Conservation (phyloP, 2,888 invertebrate genomes). For the Chrysodeixis includens region DNA sequence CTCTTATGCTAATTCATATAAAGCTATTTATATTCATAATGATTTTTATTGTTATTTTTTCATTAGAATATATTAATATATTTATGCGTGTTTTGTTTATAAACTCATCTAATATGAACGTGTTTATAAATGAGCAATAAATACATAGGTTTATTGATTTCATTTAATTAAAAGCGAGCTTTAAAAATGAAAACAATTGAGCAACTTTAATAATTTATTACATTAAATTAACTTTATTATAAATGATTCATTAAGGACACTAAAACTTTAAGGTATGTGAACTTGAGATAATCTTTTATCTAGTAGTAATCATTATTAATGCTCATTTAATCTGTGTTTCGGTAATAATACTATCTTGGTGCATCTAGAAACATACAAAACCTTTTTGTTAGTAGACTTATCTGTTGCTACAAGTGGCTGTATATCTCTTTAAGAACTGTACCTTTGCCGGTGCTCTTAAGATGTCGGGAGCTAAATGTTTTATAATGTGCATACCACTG, state of each 20-base stretch:
- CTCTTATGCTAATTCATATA: slow-evolving; percentile 38
- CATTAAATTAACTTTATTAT: no score
- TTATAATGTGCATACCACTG: slow-evolving; percentile 18
- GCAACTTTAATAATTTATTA: not conserved
- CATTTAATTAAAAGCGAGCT: not conserved
- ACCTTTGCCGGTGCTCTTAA: not conserved
- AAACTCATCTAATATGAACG: not conserved
- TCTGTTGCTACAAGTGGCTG: slow-evolving; percentile 34
- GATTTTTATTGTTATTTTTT: slow-evolving; percentile 5
- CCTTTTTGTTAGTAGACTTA: slow-evolving; percentile 9
- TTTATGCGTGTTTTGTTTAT: not conserved
- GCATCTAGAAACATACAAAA: slow-evolving; percentile 15
- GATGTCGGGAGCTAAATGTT: slow-evolving; percentile 10
- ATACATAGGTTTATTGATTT: not conserved
- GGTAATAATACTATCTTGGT: slow-evolving; percentile 21
- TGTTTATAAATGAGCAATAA: not conserved
- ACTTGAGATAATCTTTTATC: not conserved
- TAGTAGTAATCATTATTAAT: not conserved
- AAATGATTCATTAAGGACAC: no score
- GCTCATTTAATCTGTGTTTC: slow-evolving; percentile 11
- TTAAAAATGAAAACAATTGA: not conserved
- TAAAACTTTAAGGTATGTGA: no score
- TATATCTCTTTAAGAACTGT: slow-evolving; percentile 8
- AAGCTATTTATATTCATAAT: slow-evolving; percentile 27
- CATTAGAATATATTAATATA: not conserved